Evolutionary conservation across 2,888 invertebrate genomes (phyloP), one percentile per base, ranked within the genome.

Genomic region (Smittia aterrima): DNA sequence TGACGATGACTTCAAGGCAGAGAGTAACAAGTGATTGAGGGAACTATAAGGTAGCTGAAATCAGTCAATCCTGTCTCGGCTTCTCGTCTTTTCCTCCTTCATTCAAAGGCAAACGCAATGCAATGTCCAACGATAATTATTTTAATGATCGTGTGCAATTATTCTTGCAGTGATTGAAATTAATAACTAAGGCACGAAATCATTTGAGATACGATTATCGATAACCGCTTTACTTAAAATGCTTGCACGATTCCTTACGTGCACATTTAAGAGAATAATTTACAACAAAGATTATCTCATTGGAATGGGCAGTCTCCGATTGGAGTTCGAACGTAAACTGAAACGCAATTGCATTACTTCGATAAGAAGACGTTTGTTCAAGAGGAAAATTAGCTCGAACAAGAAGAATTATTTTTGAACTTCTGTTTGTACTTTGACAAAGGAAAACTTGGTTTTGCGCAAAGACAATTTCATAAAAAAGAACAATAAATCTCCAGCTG

Each of bases 1-100:
- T 47, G 47, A 47, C 47, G 47, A n/a, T 47, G 2, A 16, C 47
- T 6, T 13, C n/a, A 47, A 47, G 16, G n/a, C n/a, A n/a, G 2
- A 16, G 47, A n/a, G 3, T 32, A 32, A 32, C 32, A 32, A 41
- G 54, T 16, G 16, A 54, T 62, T 62, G 62, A 67, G 40, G 38
- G 66, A 67, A 67, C 40, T 67, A 67, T 38, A 67, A 38, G 22
- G 66, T 67, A 67, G 66, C 66, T 38, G 38, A 40, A 67, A 67
- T 67, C 66, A 67, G 20, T 67, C 66, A 67, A 20, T 67, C 38
- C 27, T 47, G 47, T 3, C 32, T 32, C 16, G 47, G 16, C 47
- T 47, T 47, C 16, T 47, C 6, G 47, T 16, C 32, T 32, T 47
- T 47, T 6, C 47, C 3, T 13, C 47, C 16, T 47, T 47, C 47